phyloP scores from a whole-genome alignment of 2,797 vertebrate species.

The Betta splendens region DNA sequence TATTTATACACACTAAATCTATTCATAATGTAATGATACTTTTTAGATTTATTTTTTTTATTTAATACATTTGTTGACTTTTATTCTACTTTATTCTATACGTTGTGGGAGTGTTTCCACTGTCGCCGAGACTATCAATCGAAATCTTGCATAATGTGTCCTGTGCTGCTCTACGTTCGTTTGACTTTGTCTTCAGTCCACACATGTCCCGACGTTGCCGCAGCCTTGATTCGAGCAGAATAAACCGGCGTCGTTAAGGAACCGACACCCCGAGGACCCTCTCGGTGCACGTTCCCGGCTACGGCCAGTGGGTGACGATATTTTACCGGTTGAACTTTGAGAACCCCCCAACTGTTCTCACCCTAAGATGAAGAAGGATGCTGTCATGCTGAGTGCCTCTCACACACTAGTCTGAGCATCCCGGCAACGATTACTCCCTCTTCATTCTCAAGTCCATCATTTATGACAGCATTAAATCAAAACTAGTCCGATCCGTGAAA shows the following conservation, averaged over 20 bases:
- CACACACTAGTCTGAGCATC: slow-evolving; percentile 78
- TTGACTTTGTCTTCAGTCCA: too few relatives aligned
- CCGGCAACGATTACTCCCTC: slow-evolving; percentile 82
- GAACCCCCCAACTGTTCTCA: slow-evolving; percentile 75
- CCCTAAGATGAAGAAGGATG: slow-evolving; percentile 81
- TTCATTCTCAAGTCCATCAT: slow-evolving; percentile 80
- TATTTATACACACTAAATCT: too few relatives aligned
- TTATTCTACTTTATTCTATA: slow-evolving; percentile 1
- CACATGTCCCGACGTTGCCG: slow-evolving; percentile 16
- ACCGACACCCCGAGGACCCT: slow-evolving; percentile 24
- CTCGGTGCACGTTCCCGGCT: slow-evolving; percentile 55
- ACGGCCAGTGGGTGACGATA: slow-evolving; percentile 76
- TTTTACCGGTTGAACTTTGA: slow-evolving; percentile 79
- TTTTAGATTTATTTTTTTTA: too few relatives aligned
- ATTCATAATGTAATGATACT: too few relatives aligned
- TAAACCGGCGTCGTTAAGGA: slow-evolving; percentile 10
- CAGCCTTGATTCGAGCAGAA: slow-evolving; percentile 17
- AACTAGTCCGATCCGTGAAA: slow-evolving; percentile 60
- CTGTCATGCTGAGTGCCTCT: slow-evolving; percentile 79
- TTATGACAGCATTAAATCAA: slow-evolving; percentile 77
- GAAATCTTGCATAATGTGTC: background rate
- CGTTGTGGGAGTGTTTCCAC: too few relatives aligned
- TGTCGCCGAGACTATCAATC: too few relatives aligned
- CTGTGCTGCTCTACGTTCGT: background rate
- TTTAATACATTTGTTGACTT: too few relatives aligned